Conservation (phyloP, 2,113 vertebrate genomes). For the Odontophorus gujanensis region DNA sequence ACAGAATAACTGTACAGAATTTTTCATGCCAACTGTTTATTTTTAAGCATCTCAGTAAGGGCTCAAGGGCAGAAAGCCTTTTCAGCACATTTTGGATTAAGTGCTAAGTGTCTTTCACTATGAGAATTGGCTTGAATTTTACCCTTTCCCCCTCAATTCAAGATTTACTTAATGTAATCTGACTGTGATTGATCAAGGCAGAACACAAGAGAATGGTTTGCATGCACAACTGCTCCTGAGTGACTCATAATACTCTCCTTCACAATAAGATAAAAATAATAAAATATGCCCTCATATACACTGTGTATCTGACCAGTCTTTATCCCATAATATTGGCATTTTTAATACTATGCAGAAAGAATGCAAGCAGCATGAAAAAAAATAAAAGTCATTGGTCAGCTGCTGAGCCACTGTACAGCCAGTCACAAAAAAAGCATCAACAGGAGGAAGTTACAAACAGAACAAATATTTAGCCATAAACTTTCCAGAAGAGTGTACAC, state of each 20-base stretch:
- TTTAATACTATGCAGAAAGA: background rate
- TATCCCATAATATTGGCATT: background rate
- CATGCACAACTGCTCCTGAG: background rate
- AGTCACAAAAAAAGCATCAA: background rate
- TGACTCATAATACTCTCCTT: background rate
- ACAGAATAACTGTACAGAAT: background rate
- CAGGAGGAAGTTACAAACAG: background rate
- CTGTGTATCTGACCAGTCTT: background rate
- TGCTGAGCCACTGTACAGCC: background rate
- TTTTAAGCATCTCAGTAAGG: slow-evolving; percentile 23
- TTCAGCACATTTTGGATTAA: slow-evolving; percentile 69
- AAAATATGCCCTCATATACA: background rate
- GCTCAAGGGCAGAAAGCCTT: slow-evolving; percentile 47
- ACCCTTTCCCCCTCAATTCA: background rate
- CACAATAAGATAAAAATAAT: background rate
- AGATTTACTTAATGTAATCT: background rate
- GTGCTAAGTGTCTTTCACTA: slow-evolving; percentile 45
- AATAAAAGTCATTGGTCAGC: background rate
- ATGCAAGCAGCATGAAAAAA: background rate
- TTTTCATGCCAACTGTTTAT: slow-evolving; percentile 42
- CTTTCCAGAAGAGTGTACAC: background rate
- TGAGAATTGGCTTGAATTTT: slow-evolving; percentile 27
- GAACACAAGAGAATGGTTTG: background rate
- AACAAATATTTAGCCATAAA: background rate
- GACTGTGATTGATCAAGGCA: slow-evolving; percentile 38